Percentiles rank a stretch among this genome's conserved stretches.
Conservation (phyloP, 2,113 vertebrate species). For the Eidolon helvum region DNA sequence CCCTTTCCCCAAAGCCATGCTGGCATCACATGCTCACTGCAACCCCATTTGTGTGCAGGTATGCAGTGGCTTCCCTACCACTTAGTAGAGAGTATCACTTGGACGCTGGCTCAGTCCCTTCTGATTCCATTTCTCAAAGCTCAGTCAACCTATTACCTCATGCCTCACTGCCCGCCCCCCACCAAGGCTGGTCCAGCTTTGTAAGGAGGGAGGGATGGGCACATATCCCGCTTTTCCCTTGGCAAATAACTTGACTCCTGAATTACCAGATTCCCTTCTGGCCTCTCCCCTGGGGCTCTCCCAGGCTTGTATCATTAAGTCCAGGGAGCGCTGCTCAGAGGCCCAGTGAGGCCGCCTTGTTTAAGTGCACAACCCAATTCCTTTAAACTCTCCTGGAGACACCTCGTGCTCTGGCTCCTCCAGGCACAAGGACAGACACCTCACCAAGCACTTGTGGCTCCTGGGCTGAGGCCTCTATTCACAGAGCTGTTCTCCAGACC, state of each 20-base stretch:
- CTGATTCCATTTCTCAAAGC: neutral
- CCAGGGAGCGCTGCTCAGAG: neutral
- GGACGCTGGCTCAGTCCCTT: neutral
- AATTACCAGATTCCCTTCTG: neutral
- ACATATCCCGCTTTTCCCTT: neutral
- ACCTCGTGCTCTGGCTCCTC: neutral
- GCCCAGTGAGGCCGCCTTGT: neutral
- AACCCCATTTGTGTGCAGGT: rapidly evolving
- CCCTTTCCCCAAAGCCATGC: neutral
- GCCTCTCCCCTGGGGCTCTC: neutral
- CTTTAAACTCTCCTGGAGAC: neutral
- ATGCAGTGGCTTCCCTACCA: neutral
- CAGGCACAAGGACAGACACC: neutral
- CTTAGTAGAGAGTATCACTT: neutral
- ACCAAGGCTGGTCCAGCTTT: neutral
- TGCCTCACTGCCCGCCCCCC: no score
- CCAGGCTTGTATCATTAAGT: neutral
- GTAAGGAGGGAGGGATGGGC: neutral
- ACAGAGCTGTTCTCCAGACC: slow-evolving; percentile 39
- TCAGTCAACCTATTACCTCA: neutral
- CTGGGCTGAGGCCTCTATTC: neutral
- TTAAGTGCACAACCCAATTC: rapidly evolving
- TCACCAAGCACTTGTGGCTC: neutral
- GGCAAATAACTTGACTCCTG: neutral
- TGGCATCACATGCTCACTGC: no score